These are phyloP conservation scores for Gambelia wislizenii DNA, from an alignment of 2,797 vertebrate genomes.

Conservation along the genomic window DNA sequence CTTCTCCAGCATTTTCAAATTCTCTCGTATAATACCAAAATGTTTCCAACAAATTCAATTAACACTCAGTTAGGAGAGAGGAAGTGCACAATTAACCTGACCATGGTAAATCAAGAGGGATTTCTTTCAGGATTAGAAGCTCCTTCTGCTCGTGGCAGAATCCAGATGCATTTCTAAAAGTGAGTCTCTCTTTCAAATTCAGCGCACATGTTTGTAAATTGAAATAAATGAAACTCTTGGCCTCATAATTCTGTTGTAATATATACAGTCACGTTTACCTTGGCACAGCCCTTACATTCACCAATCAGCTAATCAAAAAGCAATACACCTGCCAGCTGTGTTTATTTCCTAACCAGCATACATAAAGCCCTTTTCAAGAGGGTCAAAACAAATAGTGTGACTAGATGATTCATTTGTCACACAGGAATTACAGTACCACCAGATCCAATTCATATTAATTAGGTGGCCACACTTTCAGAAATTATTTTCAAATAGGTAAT, in stretches of 20 bases:
- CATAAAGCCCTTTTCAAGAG: not conserved
- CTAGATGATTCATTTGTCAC: constrained; percentile 16
- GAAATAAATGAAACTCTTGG: constrained; percentile 13
- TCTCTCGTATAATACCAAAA: not conserved
- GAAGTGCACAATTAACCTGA: not conserved
- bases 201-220: not conserved
- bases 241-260: constrained; percentile 15
- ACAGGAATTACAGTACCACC: constrained; percentile 20
- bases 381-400: constrained; percentile 8
- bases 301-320: constrained; percentile 18
- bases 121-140: not conserved
- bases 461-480: constrained; percentile 28
- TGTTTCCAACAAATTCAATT: not conserved
- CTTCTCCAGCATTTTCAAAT: not conserved
- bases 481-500: constrained; percentile 12
- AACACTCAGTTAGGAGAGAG: not conserved
- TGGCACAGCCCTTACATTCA: not conserved
- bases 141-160: not conserved
- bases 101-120: not conserved
- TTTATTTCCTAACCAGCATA: constrained; percentile 17
- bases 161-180: constrained; percentile 4
- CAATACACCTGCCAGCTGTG: constrained; percentile 16
- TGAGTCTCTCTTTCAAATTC: not conserved
- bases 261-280: constrained; percentile 18
- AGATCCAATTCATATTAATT: constrained; percentile 36